Conservation (phyloP, 2,113 vertebrate species). For the Panurus biarmicus region DNA sequence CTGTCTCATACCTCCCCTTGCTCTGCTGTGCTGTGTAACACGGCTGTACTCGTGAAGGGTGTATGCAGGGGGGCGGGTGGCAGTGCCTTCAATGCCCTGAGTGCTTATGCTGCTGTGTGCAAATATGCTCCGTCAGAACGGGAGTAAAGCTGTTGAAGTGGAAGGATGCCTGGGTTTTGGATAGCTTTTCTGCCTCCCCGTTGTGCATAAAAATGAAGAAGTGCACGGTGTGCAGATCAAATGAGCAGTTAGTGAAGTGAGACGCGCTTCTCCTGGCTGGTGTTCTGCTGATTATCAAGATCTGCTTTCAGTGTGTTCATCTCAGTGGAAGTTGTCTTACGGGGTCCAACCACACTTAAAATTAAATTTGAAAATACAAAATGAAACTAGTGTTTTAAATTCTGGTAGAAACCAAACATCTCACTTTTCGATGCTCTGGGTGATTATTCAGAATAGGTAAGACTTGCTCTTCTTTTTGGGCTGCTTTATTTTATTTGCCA, state of each 20-base stretch:
- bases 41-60: neutral
- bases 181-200: neutral
- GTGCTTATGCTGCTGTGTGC: neutral
- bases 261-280: accelerated
- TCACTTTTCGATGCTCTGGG: neutral
- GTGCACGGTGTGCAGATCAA: neutral
- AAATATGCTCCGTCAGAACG: accelerated
- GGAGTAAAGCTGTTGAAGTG: neutral
- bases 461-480: neutral
- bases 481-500: neutral
- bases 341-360: neutral
- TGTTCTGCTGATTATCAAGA: neutral
- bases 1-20: accelerated
- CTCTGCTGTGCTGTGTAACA: neutral
- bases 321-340: neutral
- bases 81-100: neutral
- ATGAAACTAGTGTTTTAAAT: neutral
- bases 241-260: neutral
- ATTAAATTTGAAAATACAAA: neutral
- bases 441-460: neutral
- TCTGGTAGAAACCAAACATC: neutral
- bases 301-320: neutral
- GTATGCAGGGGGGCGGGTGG: too few species aligned
- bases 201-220: neutral
- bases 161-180: neutral